phyloP scores from a whole-genome alignment of 2,888 invertebrate genomes.

The Phaonia tiefii region DNA sequence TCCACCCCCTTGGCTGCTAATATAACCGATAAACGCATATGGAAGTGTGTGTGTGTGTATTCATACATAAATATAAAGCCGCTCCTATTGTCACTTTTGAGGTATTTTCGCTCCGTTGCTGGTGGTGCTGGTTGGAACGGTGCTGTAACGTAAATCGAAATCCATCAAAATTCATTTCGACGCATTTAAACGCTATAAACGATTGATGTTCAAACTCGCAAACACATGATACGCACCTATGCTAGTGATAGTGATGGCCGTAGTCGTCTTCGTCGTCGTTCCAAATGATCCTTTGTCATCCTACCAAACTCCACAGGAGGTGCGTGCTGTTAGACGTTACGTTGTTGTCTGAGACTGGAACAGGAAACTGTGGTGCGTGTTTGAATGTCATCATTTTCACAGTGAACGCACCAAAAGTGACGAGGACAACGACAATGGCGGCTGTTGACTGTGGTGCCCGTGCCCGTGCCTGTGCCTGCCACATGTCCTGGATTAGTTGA shows the following conservation, averaged over 20 bases:
- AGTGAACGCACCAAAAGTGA: slow-evolving; percentile 27
- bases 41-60: slow-evolving; percentile 6
- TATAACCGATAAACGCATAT: slow-evolving; percentile 18
- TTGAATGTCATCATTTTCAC: slow-evolving; percentile 61
- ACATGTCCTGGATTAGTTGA: slow-evolving; percentile 1
- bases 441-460: slow-evolving; percentile 25
- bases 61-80: slow-evolving; percentile 38
- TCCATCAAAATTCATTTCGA: slow-evolving; percentile 65
- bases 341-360: slow-evolving; percentile 33
- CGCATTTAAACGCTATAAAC: slow-evolving; percentile 44
- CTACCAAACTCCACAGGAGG: slow-evolving; percentile 52
- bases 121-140: slow-evolving; percentile 12
- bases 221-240: slow-evolving; percentile 11
- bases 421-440: not conserved
- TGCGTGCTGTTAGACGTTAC: slow-evolving; percentile 48
- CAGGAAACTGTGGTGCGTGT: slow-evolving; percentile 61
- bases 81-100: slow-evolving; percentile 49
- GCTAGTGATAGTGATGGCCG: slow-evolving; percentile 17
- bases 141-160: slow-evolving; percentile 54
- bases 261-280: slow-evolving; percentile 33
- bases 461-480: not conserved
- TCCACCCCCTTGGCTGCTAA: slow-evolving; percentile 21
- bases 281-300: slow-evolving; percentile 50
- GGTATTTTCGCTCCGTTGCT: not conserved
- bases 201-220: slow-evolving; percentile 47